Percentiles rank a stretch among this genome's conserved stretches.
These are phyloP conservation scores for Gouania willdenowi DNA, from an alignment of 2,797 vertebrate genomes.

Conservation along the genomic window DNA sequence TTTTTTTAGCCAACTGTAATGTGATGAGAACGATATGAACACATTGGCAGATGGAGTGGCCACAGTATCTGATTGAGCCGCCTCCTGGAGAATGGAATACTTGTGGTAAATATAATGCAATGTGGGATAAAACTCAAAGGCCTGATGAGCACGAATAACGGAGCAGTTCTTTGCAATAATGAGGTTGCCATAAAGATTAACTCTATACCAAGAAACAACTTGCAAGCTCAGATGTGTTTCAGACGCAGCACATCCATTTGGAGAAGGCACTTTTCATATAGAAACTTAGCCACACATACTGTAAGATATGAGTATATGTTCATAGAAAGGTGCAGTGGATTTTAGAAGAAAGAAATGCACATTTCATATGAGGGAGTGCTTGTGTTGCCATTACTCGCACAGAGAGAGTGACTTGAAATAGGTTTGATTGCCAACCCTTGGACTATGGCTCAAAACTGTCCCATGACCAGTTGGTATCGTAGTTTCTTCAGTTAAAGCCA, in stretches of 20 bases:
- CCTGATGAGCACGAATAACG: slow-evolving; percentile 21
- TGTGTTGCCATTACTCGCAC: no score
- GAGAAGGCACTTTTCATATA: slow-evolving; percentile 8
- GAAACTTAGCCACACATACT: neutral
- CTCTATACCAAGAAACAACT: slow-evolving; percentile 43
- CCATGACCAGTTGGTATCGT: no score
- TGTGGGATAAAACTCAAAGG: slow-evolving; percentile 22
- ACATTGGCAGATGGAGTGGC: slow-evolving; percentile 11
- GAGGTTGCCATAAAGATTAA: slow-evolving; percentile 47
- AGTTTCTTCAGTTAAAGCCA: no score
- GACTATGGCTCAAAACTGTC: no score
- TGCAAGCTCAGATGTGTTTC: slow-evolving; percentile 41
- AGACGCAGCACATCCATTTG: slow-evolving; percentile 38
- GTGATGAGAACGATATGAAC: slow-evolving; percentile 12
- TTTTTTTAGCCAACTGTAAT: neutral
- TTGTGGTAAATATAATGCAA: slow-evolving; percentile 36
- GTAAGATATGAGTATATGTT: neutral
- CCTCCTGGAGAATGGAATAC: slow-evolving; percentile 28
- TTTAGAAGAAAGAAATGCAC: neutral
- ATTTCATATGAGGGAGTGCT: no score
- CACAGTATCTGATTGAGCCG: slow-evolving; percentile 35
- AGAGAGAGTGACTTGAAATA: no score
- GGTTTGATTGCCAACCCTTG: no score
- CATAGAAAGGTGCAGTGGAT: neutral
- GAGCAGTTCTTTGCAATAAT: slow-evolving; percentile 29